These are phyloP conservation scores for Belgica antarctica DNA, from an alignment of 2,888 invertebrate species.

Conservation along the genomic window DNA sequence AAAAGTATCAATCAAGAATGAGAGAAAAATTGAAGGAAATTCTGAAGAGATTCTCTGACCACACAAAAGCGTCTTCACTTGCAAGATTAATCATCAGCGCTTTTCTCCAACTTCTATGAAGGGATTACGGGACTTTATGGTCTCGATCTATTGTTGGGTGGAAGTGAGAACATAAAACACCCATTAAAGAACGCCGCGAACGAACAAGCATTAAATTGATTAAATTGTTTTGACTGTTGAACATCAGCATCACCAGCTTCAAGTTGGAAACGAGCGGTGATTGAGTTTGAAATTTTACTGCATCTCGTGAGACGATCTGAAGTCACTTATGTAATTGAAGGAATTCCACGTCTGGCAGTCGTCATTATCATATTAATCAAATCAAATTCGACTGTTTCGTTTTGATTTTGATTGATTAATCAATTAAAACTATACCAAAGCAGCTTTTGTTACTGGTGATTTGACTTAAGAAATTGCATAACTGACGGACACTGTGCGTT, in stretches of 20 bases:
- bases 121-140: conserved; percentile 19
- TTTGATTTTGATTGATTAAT: neutral
- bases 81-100: neutral
- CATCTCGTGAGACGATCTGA: too few relatives aligned
- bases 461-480: too few relatives aligned
- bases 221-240: conserved; percentile 23
- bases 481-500: too few relatives aligned
- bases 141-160: neutral
- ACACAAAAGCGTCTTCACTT: neutral
- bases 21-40: neutral
- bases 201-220: conserved; percentile 8
- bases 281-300: conserved; percentile 1
- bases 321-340: neutral
- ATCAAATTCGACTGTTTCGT: neutral
- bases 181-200: neutral
- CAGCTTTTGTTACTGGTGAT: too few relatives aligned
- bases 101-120: neutral
- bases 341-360: neutral
- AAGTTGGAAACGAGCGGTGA: neutral
- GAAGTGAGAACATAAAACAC: conserved; percentile 1
- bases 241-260: too few relatives aligned
- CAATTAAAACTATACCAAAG: too few relatives aligned
- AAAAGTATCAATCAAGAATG: neutral
- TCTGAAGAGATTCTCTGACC: neutral
- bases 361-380: conserved; percentile 3